Base-by-base conservation (phyloP, 2,113 vertebrate genomes). In the Gallinago paraguaiae region DNA sequence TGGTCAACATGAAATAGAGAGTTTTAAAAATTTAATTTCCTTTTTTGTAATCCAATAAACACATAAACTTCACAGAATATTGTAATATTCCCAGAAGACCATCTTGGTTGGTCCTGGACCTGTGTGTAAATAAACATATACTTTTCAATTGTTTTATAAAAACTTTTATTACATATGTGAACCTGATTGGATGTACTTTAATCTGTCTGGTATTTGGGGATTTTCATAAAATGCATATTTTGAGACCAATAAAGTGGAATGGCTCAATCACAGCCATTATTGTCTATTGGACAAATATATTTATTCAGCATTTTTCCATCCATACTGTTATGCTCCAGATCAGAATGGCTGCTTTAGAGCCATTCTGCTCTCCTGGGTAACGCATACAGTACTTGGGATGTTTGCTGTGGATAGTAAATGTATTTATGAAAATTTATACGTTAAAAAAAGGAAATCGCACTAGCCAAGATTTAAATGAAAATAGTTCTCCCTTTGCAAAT, bases 61-160 rank as follows among this genome's bases (percentile, higher is more conserved):
- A 51, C 37, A 65, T 69, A 90, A 94, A 80, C 90, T 80, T 95
- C 51, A 82, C 25, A 84, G 68, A 96, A 91, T 94, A 90, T 90
- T 95, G 91, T 90, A 90, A 90, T 97, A 95, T 96, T 88, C 84
- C 93, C 86, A 72, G 71, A 96, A 86, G 94, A 81, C 84, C 79
- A 87, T 96, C 90, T 75, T 65, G 91, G 95, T 85, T 97, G 93
- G 93, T 97, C 91, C 91, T 95, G 93, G 95, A 88, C 95, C 93
- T 96, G 84, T 89, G 91, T 68, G 96, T 96, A 97, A 96, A 95
- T 64, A 93, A 95, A 96, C 82, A 89, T 93, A 97, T 95, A 93
- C 57, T 95, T 96, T 97, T 94, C 95, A 93, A 96, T 97, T 94
- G 91, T 96, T 97, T 96, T 92, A 78, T 81, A 95, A 95, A 97